Evolutionary conservation across 2,888 invertebrate genomes (phyloP).

Genomic region (Clepsis dumicolana): DNA sequence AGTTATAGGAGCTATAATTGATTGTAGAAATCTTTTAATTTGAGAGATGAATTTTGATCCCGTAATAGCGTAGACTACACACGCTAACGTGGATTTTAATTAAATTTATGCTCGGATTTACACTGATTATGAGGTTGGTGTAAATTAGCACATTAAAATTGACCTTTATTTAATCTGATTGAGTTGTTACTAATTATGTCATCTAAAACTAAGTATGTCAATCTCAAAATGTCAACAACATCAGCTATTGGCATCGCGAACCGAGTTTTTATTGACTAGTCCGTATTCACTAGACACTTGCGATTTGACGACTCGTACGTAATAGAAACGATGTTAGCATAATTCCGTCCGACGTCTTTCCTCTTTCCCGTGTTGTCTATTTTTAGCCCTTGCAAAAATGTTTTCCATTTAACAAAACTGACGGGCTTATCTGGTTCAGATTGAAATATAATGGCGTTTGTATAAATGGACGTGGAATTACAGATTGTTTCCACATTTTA

Average conservation of each 20-base stretch:
- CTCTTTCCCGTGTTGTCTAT: slow-evolving; percentile 13
- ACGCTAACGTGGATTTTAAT: too few species aligned
- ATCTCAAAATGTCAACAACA: slow-evolving; percentile 13
- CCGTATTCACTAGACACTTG: slow-evolving; percentile 34
- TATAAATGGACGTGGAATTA: background rate
- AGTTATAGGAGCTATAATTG: background rate
- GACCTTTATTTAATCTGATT: too few species aligned
- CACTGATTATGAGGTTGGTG: too few species aligned
- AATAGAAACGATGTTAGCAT: slow-evolving; percentile 36
- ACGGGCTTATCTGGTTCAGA: background rate
- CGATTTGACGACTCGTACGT: slow-evolving; percentile 35
- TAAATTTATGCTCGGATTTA: too few species aligned
- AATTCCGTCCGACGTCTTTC: slow-evolving; percentile 23
- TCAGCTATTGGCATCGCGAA: slow-evolving; percentile 23
- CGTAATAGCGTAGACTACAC: too few species aligned
- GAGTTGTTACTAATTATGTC: background rate
- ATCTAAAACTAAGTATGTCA: background rate
- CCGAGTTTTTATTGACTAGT: slow-evolving; percentile 28
- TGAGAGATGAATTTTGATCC: background rate
- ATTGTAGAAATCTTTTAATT: background rate
- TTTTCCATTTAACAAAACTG: background rate
- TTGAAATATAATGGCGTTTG: background rate
- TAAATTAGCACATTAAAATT: too few species aligned
- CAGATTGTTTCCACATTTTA: background rate
- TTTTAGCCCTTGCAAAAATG: slow-evolving; percentile 6